Evolutionary conservation across 2,888 invertebrate species (phyloP).

Genomic region (Corythucha ciliata): DNA sequence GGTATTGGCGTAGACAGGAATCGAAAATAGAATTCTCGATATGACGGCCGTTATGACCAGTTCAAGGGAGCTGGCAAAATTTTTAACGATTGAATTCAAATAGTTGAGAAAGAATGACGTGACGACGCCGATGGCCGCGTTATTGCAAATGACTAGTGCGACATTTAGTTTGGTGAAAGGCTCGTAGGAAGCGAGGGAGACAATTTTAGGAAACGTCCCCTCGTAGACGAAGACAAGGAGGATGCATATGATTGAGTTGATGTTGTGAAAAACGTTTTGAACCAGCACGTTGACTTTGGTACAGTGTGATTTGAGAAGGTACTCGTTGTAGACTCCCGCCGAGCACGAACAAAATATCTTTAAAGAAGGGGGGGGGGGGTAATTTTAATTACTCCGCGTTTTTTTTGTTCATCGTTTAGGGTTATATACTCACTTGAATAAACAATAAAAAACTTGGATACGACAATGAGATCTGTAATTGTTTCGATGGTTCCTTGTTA

Average conservation of each 20-base stretch:
- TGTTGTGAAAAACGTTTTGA: conserved; percentile 91
- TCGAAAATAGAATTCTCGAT: conserved; percentile 75
- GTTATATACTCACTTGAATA: conserved; percentile 41
- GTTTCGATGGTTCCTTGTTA: conserved; percentile 23
- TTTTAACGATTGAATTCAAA: conserved; percentile 89
- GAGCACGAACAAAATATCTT: conserved; percentile 86
- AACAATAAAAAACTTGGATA: conserved; percentile 41
- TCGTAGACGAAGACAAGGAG: conserved; percentile 50
- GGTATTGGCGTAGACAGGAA: conserved; percentile 74
- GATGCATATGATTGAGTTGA: conserved; percentile 90
- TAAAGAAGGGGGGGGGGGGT: conserved; percentile 43
- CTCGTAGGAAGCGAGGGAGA: not conserved
- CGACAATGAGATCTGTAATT: conserved; percentile 38
- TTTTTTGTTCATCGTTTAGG: not conserved
- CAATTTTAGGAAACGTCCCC: conserved; percentile 16
- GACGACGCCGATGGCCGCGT: conserved; percentile 83
- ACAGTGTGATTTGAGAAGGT: conserved; percentile 76
- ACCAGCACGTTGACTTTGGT: conserved; percentile 78
- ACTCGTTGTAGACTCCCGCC: conserved; percentile 94
- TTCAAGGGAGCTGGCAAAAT: conserved; percentile 89
- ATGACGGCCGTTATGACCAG: conserved; percentile 80
- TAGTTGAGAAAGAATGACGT: conserved; percentile 89
- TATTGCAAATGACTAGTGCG: conserved; percentile 62
- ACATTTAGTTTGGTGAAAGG: conserved; percentile 27
- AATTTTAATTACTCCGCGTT: not conserved